phyloP scores from a whole-genome alignment of 2,888 invertebrate genomes.

The Hirtodrosophila trivittata region DNA sequence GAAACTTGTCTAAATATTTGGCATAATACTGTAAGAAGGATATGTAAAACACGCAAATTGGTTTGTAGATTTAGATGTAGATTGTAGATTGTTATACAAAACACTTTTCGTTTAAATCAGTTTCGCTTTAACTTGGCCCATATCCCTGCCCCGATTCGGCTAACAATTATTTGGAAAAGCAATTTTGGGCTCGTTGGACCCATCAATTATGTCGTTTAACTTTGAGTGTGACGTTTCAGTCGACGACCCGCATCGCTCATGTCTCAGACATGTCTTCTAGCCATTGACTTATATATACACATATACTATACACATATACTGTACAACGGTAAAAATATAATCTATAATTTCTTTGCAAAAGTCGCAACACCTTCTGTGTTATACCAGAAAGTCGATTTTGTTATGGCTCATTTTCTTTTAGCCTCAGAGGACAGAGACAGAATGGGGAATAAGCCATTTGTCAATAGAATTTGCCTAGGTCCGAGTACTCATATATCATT shows the following conservation, averaged over 20 bases:
- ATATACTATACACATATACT: neutral
- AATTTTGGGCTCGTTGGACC: slow-evolving; percentile 34
- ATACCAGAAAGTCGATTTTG: slow-evolving; percentile 42
- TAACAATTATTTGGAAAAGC: no score
- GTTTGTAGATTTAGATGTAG: no score
- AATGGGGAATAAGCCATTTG: slow-evolving; percentile 64
- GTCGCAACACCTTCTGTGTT: slow-evolving; percentile 42
- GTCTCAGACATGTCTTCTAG: slow-evolving; percentile 38
- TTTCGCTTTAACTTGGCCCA: no score
- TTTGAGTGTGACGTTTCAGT: slow-evolving; percentile 35
- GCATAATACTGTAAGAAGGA: no score
- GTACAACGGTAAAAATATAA: no score
- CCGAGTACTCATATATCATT: slow-evolving; percentile 38
- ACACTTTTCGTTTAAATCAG: no score
- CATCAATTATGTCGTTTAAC: slow-evolving; percentile 43
- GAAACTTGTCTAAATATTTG: no score
- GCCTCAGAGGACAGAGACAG: neutral
- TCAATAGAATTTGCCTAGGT: slow-evolving; percentile 60
- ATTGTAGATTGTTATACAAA: no score
- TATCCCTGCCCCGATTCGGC: no score
- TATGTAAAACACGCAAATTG: no score
- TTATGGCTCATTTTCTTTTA: slow-evolving; percentile 41
- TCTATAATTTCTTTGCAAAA: slow-evolving; percentile 53
- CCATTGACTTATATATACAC: neutral
- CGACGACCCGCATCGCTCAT: slow-evolving; percentile 56